These are phyloP conservation scores for Sciurus niger DNA, from an alignment of 2,113 vertebrate genomes.

Conservation along the genomic window DNA sequence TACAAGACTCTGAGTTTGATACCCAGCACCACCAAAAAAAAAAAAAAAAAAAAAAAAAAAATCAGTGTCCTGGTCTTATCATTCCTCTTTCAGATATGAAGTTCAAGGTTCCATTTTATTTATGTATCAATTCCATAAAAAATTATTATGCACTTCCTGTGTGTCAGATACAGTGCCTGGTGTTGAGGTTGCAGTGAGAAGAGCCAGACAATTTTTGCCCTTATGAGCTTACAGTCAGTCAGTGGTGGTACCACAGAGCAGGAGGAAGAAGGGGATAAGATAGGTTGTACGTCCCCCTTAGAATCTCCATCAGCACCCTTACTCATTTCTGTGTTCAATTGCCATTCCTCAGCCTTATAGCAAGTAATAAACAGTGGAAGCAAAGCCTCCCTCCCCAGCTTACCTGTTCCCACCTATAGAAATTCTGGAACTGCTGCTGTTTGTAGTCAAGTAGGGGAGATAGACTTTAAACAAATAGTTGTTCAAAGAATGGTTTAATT, in stretches of 20 bases:
- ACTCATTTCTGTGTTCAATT: neutral
- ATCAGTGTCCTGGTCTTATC: neutral
- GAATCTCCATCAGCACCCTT: neutral
- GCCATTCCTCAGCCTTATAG: neutral
- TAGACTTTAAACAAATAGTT: slow-evolving; percentile 51
- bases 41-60: neutral
- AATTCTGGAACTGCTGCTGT: neutral
- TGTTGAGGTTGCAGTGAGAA: neutral
- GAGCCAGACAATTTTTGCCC: neutral
- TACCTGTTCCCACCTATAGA: neutral
- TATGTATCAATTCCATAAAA: slow-evolving; percentile 54
- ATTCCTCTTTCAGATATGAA: slow-evolving; percentile 39
- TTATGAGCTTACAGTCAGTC: neutral
- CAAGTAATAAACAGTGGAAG: neutral
- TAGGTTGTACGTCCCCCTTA: neutral
- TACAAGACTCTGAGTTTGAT: neutral
- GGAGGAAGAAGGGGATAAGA: neutral
- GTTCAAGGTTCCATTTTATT: slow-evolving; percentile 17
- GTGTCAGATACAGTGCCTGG: neutral
- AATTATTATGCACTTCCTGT: neutral
- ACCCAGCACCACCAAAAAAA: neutral
- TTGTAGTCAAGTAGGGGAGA: neutral
- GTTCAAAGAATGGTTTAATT: slow-evolving; percentile 27
- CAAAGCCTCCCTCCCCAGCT: neutral
- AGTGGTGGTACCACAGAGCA: neutral